A percentile compares a stretch with the other conserved stretches of the same genome.
These are phyloP conservation scores for Drosophila meridionalis DNA, from an alignment of 2,888 invertebrate species.

Conservation along the genomic window DNA sequence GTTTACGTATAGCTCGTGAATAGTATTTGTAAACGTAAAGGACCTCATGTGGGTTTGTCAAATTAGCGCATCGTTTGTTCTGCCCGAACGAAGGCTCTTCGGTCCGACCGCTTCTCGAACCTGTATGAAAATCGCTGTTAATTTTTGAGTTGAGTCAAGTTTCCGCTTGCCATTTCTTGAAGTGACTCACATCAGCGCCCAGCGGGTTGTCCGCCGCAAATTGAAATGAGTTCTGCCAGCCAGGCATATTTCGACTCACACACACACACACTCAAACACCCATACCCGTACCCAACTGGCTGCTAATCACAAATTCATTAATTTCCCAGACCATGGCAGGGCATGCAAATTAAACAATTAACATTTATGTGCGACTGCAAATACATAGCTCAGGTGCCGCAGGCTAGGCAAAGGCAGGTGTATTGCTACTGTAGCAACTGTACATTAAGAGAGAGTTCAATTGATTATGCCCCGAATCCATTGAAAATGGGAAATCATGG, in stretches of 20 bases:
- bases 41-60: constrained; percentile 81
- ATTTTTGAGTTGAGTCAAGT: constrained; percentile 63
- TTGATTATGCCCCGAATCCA: background rate
- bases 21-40: constrained; percentile 43
- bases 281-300: background rate
- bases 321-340: constrained; percentile 28
- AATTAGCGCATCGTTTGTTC: constrained; percentile 81
- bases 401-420: background rate
- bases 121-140: constrained; percentile 58
- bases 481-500: too few relatives aligned
- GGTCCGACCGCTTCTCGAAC: background rate
- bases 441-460: background rate
- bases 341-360: constrained; percentile 69
- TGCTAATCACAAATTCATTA: constrained; percentile 58
- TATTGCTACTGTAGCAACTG: background rate
- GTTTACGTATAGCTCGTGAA: constrained; percentile 2
- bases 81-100: constrained; percentile 10
- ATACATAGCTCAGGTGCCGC: constrained; percentile 10
- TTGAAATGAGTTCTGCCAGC: constrained; percentile 46
- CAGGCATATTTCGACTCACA: constrained; percentile 30
- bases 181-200: constrained; percentile 48
- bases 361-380: constrained; percentile 30
- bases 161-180: constrained; percentile 53
- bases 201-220: constrained; percentile 29
- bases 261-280: background rate